Conservation (phyloP, 2,113 vertebrate genomes). For the Anhinga rufa region DNA sequence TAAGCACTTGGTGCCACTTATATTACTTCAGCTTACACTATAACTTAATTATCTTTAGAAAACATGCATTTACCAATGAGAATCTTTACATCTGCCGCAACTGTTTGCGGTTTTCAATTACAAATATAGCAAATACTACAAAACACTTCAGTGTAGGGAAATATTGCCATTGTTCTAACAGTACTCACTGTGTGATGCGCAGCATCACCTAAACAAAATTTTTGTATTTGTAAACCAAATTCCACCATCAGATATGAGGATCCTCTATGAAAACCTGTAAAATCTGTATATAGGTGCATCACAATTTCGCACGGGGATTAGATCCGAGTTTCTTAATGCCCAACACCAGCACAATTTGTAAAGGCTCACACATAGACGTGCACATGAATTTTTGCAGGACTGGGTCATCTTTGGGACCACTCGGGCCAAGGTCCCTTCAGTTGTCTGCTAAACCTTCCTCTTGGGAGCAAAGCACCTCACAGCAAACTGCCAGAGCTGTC, state of each 20-base stretch:
- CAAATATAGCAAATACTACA: not conserved
- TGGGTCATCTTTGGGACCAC: not conserved
- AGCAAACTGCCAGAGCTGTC: not conserved
- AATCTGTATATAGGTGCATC: not conserved
- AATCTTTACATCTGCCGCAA: not conserved
- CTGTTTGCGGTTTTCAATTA: not conserved
- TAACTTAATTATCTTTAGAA: not conserved
- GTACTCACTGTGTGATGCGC: not conserved
- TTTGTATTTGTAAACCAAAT: not conserved
- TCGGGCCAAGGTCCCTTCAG: not conserved
- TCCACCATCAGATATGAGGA: rapidly evolving
- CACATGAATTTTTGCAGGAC: not conserved
- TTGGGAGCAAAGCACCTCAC: rapidly evolving
- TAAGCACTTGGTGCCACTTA: not conserved
- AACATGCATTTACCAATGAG: not conserved
- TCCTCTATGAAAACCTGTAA: not conserved
- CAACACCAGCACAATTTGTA: not conserved
- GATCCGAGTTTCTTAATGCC: rapidly evolving
- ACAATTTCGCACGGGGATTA: not conserved
- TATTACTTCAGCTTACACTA: not conserved
- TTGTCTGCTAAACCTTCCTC: not conserved
- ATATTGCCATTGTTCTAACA: not conserved
- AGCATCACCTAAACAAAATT: not conserved
- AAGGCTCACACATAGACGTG: not conserved
- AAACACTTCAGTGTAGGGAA: not conserved